These are phyloP conservation scores for Gila robusta DNA, from an alignment of 2,797 vertebrate species.

Conservation along the genomic window DNA sequence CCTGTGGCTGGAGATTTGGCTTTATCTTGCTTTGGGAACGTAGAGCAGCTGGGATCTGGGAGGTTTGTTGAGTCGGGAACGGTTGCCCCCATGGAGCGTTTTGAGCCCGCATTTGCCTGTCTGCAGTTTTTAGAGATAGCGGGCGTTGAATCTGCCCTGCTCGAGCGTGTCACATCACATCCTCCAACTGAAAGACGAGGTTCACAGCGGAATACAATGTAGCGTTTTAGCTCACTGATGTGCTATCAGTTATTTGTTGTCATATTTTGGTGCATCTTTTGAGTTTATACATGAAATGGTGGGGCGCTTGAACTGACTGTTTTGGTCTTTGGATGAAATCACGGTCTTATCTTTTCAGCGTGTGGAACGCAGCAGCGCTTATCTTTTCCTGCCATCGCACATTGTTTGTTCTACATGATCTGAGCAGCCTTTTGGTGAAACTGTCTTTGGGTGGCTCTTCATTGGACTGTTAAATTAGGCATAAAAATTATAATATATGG, in stretches of 20 bases:
- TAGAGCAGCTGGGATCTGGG: constrained; percentile 40
- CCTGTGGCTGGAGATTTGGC: constrained; percentile 20
- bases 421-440: constrained; percentile 8
- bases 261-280: constrained; percentile 70
- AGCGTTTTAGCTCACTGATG: constrained; percentile 68
- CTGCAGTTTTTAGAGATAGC: constrained; percentile 46
- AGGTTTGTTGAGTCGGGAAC: constrained; percentile 42
- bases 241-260: constrained; percentile 74
- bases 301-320: constrained; percentile 34
- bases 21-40: constrained; percentile 45
- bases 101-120: constrained; percentile 34
- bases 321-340: constrained; percentile 55
- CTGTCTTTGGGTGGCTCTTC: constrained; percentile 20
- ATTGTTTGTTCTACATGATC: constrained; percentile 32
- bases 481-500: neutral
- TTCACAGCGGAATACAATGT: constrained; percentile 77
- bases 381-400: constrained; percentile 67
- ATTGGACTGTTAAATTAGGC: constrained; percentile 11
- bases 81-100: constrained; percentile 29
- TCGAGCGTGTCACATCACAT: constrained; percentile 74
- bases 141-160: constrained; percentile 44
- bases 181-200: constrained; percentile 63
- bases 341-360: constrained; percentile 65
- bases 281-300: constrained; percentile 39
- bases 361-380: constrained; percentile 58